Evolutionary conservation across 2,113 vertebrate species (phyloP).

Genomic region (Charina bottae): DNA sequence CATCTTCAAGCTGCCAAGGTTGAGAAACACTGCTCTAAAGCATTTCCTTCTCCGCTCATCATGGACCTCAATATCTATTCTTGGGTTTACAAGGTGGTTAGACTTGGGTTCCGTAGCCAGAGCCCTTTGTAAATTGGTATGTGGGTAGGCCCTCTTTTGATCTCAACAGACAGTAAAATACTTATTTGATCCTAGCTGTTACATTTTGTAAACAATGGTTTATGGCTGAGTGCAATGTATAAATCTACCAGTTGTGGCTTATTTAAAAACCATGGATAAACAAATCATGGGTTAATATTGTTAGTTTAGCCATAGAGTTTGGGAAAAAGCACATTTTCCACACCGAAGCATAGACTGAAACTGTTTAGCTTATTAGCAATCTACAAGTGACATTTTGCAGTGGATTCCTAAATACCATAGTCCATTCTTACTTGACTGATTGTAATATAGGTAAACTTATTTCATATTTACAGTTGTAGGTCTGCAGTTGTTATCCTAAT

Average conservation of each 20-base stretch:
- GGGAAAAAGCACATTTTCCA: not conserved
- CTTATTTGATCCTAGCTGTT: not conserved
- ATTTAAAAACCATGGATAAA: not conserved
- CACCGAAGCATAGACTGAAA: not conserved
- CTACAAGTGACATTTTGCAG: not conserved
- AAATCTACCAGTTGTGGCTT: not conserved
- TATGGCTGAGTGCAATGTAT: not conserved
- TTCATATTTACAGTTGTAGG: not conserved
- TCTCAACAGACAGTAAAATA: not conserved
- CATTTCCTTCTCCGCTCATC: not conserved
- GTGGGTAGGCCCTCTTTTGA: not conserved
- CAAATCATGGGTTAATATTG: not conserved
- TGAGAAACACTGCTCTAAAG: not conserved
- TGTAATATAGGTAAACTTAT: not conserved
- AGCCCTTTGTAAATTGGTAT: not conserved
- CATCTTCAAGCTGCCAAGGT: not conserved
- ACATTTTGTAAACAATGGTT: not conserved
- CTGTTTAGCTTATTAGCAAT: not conserved
- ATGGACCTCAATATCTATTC: not conserved
- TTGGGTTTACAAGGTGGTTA: not conserved
- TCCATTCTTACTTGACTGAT: not conserved
- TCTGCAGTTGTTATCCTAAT: conserved; percentile 19
- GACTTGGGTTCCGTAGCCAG: not conserved
- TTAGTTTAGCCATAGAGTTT: not conserved
- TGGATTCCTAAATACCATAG: not conserved